A percentile compares a stretch with the other conserved stretches of the same genome.
Evolutionary conservation across 1,140 invertebrate genomes (phyloP).

Genomic region (Triops cancriformis): DNA sequence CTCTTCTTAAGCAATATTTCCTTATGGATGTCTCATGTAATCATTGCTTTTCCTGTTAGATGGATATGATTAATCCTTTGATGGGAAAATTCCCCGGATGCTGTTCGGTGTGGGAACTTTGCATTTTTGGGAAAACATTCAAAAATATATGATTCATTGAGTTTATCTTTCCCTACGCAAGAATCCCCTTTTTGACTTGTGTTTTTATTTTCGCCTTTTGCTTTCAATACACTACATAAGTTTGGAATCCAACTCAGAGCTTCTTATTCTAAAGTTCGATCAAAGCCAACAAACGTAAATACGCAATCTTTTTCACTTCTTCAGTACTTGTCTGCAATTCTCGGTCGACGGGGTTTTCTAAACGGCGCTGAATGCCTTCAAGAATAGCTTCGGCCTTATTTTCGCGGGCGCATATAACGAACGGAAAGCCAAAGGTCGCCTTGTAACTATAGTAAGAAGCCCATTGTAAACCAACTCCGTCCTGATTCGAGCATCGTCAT

Average conservation of each 20-base stretch:
- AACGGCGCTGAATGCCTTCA: constrained; percentile 45
- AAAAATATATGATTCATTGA: neutral
- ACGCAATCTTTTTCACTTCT: constrained; percentile 60
- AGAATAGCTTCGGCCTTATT: constrained; percentile 55
- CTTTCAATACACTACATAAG: neutral
- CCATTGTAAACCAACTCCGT: neutral
- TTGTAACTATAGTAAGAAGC: constrained; percentile 46
- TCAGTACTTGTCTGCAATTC: constrained; percentile 52
- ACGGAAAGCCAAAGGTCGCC: constrained; percentile 58
- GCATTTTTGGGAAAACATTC: neutral
- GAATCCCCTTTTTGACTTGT: neutral
- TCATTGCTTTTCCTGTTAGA: neutral
- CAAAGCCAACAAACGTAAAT: constrained; percentile 21
- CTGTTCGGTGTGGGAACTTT: neutral
- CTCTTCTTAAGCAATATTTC: neutral
- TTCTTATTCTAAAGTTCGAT: neutral
- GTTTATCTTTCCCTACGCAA: neutral
- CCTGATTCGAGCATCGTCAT: neutral
- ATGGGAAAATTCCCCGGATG: neutral
- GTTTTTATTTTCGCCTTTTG: neutral
- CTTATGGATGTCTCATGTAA: neutral
- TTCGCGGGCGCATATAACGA: constrained; percentile 57
- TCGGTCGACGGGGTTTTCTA: constrained; percentile 45
- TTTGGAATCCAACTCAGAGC: neutral
- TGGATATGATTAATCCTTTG: neutral